These are phyloP conservation scores for Tachina grossa DNA, from an alignment of 2,888 invertebrate genomes.

Conservation along the genomic window DNA sequence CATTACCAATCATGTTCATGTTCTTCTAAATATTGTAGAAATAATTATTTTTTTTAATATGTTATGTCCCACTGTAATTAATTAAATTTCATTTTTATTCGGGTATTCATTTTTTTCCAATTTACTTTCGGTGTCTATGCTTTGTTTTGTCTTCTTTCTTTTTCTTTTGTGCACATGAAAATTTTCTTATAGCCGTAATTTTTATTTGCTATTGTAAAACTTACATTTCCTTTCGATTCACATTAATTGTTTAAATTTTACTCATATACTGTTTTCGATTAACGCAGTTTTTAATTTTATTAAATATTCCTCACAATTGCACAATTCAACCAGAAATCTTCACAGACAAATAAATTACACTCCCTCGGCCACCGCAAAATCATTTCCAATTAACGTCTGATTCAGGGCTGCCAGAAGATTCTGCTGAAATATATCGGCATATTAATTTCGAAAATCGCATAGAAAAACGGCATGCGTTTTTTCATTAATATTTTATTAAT, in stretches of 20 bases:
- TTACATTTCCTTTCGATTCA: constrained; percentile 20
- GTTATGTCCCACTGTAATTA: background rate
- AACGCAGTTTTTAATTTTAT: background rate
- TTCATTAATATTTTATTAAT: too few species aligned
- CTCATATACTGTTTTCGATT: background rate
- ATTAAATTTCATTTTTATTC: background rate
- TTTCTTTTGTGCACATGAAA: constrained; percentile 42
- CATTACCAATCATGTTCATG: too few species aligned
- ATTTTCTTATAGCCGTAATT: constrained; percentile 18
- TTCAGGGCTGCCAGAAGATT: too few species aligned
- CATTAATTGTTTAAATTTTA: background rate
- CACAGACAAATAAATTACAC: constrained; percentile 39
- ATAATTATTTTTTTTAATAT: too few species aligned
- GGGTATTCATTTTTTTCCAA: constrained; percentile 22
- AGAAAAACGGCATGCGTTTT: too few species aligned
- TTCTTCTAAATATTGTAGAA: too few species aligned
- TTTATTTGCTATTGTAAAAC: constrained; percentile 18
- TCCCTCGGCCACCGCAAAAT: constrained; percentile 46
- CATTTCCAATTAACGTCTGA: constrained; percentile 42
- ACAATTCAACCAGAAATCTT: constrained; percentile 49
- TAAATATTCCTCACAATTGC: constrained; percentile 34
- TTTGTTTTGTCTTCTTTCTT: constrained; percentile 44
- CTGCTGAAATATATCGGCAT: too few species aligned
- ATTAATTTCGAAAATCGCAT: too few species aligned
- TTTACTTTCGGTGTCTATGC: constrained; percentile 44